These are phyloP conservation scores for Reticulitermes lucifugus DNA, from an alignment of 2,888 invertebrate species.

Conservation along the genomic window DNA sequence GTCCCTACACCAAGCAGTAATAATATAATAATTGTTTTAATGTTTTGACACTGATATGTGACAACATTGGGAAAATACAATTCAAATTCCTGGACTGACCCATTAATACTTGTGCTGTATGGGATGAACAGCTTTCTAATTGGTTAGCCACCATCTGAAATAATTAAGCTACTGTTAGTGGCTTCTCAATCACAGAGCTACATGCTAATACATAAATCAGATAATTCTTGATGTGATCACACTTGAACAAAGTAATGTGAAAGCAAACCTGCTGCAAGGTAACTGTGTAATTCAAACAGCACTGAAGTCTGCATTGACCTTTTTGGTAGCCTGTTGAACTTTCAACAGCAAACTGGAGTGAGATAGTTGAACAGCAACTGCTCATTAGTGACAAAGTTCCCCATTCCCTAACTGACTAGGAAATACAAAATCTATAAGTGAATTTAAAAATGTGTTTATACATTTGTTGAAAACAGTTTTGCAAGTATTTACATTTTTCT, in stretches of 20 bases:
- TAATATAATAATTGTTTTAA: neutral
- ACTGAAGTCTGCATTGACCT: too few species aligned
- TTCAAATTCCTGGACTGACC: neutral
- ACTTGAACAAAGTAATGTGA: too few species aligned
- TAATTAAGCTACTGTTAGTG: constrained; percentile 28
- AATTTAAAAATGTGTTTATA: constrained; percentile 14
- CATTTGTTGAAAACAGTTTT: constrained; percentile 9
- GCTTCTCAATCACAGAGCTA: neutral
- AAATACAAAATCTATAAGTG: neutral
- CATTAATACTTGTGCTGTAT: neutral
- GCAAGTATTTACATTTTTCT: neutral
- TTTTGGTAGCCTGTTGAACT: too few species aligned
- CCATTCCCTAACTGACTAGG: neutral
- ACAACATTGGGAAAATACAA: constrained; percentile 18
- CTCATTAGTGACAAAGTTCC: neutral
- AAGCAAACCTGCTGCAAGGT: too few species aligned
- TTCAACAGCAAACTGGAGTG: too few species aligned
- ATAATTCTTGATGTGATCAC: too few species aligned
- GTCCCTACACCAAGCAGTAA: neutral
- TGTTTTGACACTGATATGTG: constrained; percentile 25
- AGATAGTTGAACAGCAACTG: neutral
- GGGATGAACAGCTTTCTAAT: neutral
- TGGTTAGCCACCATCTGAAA: constrained; percentile 20
- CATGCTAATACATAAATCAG: neutral
- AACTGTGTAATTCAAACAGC: too few species aligned